phyloP scores from a whole-genome alignment of 2,797 vertebrate species.

The Myotis planiceps region DNA sequence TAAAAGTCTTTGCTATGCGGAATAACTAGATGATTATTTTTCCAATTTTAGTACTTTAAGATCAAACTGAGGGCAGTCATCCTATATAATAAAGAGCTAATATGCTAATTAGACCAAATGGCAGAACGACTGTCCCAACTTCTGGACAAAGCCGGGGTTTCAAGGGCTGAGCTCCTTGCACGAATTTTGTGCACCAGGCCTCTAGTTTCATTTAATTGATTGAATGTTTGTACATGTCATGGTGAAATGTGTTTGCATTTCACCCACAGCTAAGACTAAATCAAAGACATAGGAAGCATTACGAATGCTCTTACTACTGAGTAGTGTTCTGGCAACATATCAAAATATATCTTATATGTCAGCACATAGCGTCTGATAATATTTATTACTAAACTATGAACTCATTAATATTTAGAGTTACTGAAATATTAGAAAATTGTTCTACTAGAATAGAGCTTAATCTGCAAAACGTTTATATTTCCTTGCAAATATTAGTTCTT shows the following conservation, averaged over 20 bases:
- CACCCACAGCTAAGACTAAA: background rate
- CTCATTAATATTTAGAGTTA: background rate
- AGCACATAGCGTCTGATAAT: background rate
- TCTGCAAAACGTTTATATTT: background rate
- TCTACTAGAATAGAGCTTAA: background rate
- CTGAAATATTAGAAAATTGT: background rate
- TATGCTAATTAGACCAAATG: too few species aligned
- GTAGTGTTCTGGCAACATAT: background rate
- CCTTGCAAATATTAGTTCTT: background rate
- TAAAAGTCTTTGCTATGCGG: background rate
- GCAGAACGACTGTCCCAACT: too few species aligned
- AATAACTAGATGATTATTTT: background rate
- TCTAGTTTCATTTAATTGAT: background rate
- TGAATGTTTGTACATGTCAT: background rate
- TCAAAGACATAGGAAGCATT: background rate
- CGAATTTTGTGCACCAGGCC: too few species aligned
- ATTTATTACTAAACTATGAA: background rate
- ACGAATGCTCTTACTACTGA: background rate
- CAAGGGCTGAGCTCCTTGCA: too few species aligned
- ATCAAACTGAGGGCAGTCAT: background rate
- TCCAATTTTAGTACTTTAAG: background rate
- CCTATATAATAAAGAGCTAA: too few species aligned
- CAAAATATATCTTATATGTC: background rate
- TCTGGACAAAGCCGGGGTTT: fast-evolving
- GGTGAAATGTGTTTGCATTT: background rate